These are phyloP conservation scores for Egretta garzetta DNA, from an alignment of 2,113 vertebrate genomes.

Conservation along the genomic window DNA sequence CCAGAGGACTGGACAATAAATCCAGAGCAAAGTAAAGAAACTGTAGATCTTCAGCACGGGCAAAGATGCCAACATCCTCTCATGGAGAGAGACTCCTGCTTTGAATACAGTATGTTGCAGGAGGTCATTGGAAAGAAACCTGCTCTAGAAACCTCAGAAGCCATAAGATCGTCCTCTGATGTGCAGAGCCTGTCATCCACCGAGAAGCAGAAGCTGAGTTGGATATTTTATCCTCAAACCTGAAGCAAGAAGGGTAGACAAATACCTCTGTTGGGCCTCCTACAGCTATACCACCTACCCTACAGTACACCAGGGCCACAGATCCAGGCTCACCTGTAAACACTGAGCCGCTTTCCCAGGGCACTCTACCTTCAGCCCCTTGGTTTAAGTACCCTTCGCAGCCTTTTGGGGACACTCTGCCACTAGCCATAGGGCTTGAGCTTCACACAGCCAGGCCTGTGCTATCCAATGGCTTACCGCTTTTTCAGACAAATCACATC, in stretches of 20 bases:
- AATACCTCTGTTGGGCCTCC: not conserved
- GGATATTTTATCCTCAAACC: not conserved
- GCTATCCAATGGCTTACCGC: not conserved
- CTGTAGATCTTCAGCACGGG: not conserved
- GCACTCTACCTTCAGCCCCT: not conserved
- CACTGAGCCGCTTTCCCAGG: not conserved
- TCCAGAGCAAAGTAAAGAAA: not conserved
- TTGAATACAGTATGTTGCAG: not conserved
- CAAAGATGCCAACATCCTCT: not conserved
- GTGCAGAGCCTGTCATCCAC: not conserved
- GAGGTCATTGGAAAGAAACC: not conserved
- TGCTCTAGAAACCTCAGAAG: not conserved
- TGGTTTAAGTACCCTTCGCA: not conserved
- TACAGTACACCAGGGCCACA: not conserved
- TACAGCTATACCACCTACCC: not conserved
- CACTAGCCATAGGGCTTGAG: not conserved
- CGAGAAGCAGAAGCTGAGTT: not conserved
- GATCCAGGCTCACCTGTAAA: not conserved
- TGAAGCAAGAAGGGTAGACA: not conserved
- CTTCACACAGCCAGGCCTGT: not conserved
- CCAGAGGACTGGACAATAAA: not conserved
- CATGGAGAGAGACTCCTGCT: not conserved
- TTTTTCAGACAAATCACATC: not conserved
- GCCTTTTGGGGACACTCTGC: not conserved
- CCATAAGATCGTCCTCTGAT: not conserved